Evolutionary conservation across 2,888 invertebrate genomes (phyloP).

Genomic region (Lepeophtheirus nordmannii): DNA sequence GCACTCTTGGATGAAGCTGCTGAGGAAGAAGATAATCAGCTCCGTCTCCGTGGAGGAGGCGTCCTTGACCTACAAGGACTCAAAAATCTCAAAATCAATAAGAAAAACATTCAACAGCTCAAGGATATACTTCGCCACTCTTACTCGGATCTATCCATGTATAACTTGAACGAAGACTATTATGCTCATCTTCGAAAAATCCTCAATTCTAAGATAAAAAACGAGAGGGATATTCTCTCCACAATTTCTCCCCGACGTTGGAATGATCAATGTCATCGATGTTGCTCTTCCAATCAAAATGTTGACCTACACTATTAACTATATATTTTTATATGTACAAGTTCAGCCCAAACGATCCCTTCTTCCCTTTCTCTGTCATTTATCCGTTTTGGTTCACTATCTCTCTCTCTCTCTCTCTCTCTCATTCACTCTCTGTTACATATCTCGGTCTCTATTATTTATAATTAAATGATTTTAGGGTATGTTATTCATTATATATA

Average conservation of each 20-base stretch:
- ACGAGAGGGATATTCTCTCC: background rate
- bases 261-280: background rate
- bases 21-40: background rate
- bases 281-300: background rate
- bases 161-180: constrained; percentile 2
- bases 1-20: background rate
- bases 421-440: background rate
- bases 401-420: background rate
- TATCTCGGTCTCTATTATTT: too few species aligned
- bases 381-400: background rate
- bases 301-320: background rate
- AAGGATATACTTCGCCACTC: background rate
- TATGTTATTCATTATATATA: too few species aligned
- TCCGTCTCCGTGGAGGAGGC: background rate
- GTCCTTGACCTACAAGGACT: background rate
- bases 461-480: too few species aligned
- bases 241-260: background rate
- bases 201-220: background rate
- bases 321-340: background rate
- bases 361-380: background rate
- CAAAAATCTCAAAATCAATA: background rate
- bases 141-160: background rate
- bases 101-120: background rate
- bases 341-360: too few species aligned
- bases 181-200: background rate